Evolutionary conservation across 2,113 vertebrate species (phyloP), one percentile per base, ranked within the genome.

Genomic region (Arenaria interpres): DNA sequence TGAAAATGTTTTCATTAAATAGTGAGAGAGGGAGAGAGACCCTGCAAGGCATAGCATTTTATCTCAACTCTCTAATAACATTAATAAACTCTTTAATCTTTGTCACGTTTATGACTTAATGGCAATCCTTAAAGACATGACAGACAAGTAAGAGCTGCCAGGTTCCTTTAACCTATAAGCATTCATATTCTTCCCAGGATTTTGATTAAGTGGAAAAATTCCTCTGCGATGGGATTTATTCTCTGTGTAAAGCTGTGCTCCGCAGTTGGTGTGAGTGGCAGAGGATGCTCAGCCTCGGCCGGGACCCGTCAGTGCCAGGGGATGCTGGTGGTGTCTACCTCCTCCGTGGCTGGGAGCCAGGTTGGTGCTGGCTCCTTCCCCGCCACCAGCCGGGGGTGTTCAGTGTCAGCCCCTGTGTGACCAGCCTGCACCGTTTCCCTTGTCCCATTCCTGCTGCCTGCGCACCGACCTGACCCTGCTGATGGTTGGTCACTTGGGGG

Each of bases 51-150:
- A 98, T 82, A 94, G 94, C 95, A 97, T 98, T 98, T 98, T 97
- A 97, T 98, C 98, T 98, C 96, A 91, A 93, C 89, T 94, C 97
- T 97, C 97, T 98, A 97, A 98, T 98, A 98, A 98, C 96, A 97
- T 97, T 98, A 98, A 98, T 98, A 98, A 98, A 97, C 98, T 97
- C 98, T 98, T 98, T 98, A 98, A 98, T 98, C 97, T 98, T 95
- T 95, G 96, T 97, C 97, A 97, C 95, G 43, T 98, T 98, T 98
- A 97, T 97, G 97, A 96, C 97, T 98, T 98, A 98, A 98, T 97
- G 97, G 97, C 97, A 97, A 92, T 94, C 95, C 95, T 97, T 97
- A 96, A 96, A 97, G 97, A 97, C 97, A 94, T 94, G 97, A 97
- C 96, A 97, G 97, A 96, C 96, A 93, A 93, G 94, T 88, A 88